Evolutionary conservation across 2,113 vertebrate genomes (phyloP), one percentile per base, ranked within the genome.

Genomic region (Brachypodius melanocephalos): DNA sequence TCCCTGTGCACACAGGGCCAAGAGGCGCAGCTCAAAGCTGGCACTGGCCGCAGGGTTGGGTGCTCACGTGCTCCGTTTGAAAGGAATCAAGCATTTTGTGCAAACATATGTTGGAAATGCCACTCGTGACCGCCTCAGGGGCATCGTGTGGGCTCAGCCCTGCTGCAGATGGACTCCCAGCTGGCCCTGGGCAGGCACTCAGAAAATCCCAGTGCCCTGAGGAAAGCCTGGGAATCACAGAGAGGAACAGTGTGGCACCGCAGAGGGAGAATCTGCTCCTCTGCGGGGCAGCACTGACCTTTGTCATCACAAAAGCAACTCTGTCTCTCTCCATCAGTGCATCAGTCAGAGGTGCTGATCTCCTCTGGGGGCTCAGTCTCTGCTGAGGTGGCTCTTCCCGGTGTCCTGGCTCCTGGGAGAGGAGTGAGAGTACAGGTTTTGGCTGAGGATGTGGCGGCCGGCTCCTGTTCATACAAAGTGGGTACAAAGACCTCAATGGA

Each of bases 111-210:
- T 62, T 87, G 51, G 88, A 61, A 90, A 66, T 2, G 8, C 62
- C 3, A 12, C 42, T 67, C 6, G 2, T 63, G 61, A 32, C 58
- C 0, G 1, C 59, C 20, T 7, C 18, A 4, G 63, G 55, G 77
- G n/a, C 68, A 40, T 29, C 2, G 32, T 71, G 77, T n/a, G 73
- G 46, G 81, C 83, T 93, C 75, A 68, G 78, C 82, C 34, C 71
- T 62, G 65, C 91, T 86, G 79, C 87, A 78, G 69, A 43, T 63
- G 87, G 88, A 43, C 65, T 92, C 63, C 67, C 65, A 71, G 68
- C 63, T 90, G 87, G 87, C 68, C 77, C 34, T 10, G 4, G 76
- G 54, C 67, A 62, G 38, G 31, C 14, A 3, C 48, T 63, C 1
- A 9, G 66, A 55, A 88, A 79, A 95, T 69, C 67, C 24, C 55